Conservation (phyloP, 2,113 vertebrate species). For the Gobiocypris rarus region DNA sequence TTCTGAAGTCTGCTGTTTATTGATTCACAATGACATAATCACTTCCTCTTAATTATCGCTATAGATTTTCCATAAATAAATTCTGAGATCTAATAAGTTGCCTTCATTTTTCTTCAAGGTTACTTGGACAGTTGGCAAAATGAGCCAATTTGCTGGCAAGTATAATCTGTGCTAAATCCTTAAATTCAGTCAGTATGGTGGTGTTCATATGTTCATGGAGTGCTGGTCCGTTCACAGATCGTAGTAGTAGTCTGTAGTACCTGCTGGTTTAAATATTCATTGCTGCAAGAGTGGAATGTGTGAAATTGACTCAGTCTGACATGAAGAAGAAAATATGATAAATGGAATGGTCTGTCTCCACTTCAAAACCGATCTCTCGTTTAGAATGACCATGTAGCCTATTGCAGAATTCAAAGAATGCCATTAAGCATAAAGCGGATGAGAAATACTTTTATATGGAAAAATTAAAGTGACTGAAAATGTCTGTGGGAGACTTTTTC, state of each 20-base stretch:
- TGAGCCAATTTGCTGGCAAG: background rate
- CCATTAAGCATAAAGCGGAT: background rate
- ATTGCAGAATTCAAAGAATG: background rate
- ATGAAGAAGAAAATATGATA: background rate
- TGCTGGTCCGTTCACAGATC: background rate
- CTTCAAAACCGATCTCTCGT: background rate
- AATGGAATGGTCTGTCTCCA: background rate
- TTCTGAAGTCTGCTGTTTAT: background rate
- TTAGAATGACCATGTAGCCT: background rate
- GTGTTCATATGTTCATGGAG: background rate
- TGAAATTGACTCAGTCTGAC: background rate
- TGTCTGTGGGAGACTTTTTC: background rate
- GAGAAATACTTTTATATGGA: background rate
- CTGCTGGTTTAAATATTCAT: conserved; percentile 14
- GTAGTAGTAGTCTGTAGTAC: background rate
- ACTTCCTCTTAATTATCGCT: background rate
- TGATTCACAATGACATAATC: background rate
- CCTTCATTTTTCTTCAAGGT: too few species aligned
- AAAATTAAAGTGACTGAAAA: background rate
- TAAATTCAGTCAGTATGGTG: background rate
- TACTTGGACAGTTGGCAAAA: conserved; percentile 7
- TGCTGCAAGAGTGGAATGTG: background rate
- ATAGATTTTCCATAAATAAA: background rate
- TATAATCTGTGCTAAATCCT: background rate
- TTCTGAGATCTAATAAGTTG: background rate